Conservation (phyloP, 2,888 invertebrate genomes). For the Chrysolina haemoptera region DNA sequence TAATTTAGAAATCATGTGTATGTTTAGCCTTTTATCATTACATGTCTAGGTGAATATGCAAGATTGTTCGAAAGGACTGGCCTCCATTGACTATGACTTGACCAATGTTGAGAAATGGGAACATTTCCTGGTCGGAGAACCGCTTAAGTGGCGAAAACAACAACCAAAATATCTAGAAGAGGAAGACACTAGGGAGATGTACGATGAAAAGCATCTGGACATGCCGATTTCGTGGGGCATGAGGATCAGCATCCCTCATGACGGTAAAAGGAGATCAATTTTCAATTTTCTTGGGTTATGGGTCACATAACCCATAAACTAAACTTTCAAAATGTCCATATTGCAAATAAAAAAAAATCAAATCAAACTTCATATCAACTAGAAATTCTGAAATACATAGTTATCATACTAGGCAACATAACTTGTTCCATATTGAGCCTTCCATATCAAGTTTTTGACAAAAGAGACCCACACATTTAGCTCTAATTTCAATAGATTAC, state of each 20-base stretch:
- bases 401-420: too few species aligned
- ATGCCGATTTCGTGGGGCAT: conserved; percentile 84
- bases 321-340: too few species aligned
- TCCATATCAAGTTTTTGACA: too few species aligned
- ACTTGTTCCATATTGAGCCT: too few species aligned
- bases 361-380: too few species aligned
- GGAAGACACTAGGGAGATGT: conserved; percentile 70
- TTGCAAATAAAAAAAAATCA: too few species aligned
- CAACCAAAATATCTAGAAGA: conserved; percentile 70
- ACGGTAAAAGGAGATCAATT: conserved; percentile 70
- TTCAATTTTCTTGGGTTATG: too few species aligned
- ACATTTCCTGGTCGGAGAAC: conserved; percentile 81
- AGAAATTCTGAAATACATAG: too few species aligned
- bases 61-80: conserved; percentile 70
- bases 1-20: too few species aligned
- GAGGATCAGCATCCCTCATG: conserved; percentile 75
- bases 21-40: neutral
- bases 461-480: too few species aligned
- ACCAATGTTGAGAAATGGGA: conserved; percentile 78
- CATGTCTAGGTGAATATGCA: conserved; percentile 75
- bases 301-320: too few species aligned
- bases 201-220: conserved; percentile 81
- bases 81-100: conserved; percentile 76
- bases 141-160: conserved; percentile 69
- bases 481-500: too few species aligned